These are phyloP conservation scores for Hemiprocne comata DNA, from an alignment of 2,113 vertebrate species.

Conservation along the genomic window DNA sequence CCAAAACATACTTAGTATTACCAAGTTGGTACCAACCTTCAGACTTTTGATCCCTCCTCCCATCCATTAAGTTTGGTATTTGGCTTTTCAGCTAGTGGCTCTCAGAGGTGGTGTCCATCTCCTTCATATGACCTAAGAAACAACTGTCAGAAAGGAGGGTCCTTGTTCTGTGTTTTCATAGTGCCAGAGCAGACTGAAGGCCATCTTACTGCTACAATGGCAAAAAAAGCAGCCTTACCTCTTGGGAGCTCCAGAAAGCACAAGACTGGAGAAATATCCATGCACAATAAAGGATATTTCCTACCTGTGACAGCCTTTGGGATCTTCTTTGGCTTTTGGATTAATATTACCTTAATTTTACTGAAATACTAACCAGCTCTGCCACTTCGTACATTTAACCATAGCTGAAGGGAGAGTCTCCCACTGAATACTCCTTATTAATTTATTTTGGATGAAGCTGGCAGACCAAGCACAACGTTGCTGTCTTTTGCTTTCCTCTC, in stretches of 20 bases:
- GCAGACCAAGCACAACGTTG: background rate
- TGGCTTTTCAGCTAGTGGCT: background rate
- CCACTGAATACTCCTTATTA: background rate
- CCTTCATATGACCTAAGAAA: background rate
- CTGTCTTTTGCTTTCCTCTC: background rate
- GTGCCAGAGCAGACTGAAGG: background rate
- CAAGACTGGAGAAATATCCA: background rate
- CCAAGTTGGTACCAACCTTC: background rate
- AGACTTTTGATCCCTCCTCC: background rate
- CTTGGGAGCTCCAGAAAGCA: background rate
- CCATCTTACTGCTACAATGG: background rate
- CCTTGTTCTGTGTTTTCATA: background rate
- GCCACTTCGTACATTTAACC: background rate
- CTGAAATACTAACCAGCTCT: background rate
- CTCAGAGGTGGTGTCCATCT: background rate
- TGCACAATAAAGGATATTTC: background rate
- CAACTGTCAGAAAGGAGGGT: background rate
- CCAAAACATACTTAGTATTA: background rate
- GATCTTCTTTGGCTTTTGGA: background rate
- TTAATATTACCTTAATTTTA: background rate
- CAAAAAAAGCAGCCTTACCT: background rate
- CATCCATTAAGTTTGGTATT: background rate
- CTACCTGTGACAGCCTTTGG: background rate
- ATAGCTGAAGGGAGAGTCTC: background rate
- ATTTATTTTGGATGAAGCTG: background rate